phyloP scores from a whole-genome alignment of 1,140 invertebrate species.

The Campodea augens region DNA sequence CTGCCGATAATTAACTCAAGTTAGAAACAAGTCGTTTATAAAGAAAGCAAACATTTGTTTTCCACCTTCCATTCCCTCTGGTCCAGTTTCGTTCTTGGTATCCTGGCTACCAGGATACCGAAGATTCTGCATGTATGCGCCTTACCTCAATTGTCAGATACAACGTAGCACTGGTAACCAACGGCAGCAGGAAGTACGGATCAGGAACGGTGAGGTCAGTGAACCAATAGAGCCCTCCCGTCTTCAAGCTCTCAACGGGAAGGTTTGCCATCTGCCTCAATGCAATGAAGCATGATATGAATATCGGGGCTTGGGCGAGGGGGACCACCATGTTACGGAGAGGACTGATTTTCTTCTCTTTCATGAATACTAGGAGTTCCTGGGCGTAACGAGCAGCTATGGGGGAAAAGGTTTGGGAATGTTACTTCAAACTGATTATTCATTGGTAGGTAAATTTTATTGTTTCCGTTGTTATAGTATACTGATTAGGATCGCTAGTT shows the following conservation, averaged over 20 bases:
- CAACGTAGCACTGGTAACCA: conserved; percentile 63
- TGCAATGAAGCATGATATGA: conserved; percentile 76
- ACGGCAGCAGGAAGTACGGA: conserved; percentile 71
- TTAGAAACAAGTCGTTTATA: too few relatives aligned
- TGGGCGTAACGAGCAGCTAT: conserved; percentile 42
- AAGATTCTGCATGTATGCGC: too few relatives aligned
- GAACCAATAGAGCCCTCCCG: conserved; percentile 87
- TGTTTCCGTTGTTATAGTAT: too few relatives aligned
- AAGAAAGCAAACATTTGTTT: too few relatives aligned
- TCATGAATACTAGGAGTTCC: conserved; percentile 62
- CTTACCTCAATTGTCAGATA: conserved; percentile 55
- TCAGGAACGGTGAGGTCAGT: conserved; percentile 74
- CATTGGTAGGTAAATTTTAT: too few relatives aligned
- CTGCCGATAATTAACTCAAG: too few relatives aligned
- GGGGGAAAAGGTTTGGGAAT: conserved; percentile 15
- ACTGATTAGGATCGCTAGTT: too few relatives aligned
- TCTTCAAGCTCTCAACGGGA: conserved; percentile 68
- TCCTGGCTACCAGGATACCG: too few relatives aligned
- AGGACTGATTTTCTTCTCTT: conserved; percentile 56
- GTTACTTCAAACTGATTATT: too few relatives aligned
- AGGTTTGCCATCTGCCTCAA: conserved; percentile 62
- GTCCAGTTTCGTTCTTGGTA: too few relatives aligned
- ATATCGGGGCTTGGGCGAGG: conserved; percentile 58
- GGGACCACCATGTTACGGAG: conserved; percentile 63
- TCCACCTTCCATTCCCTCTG: too few relatives aligned